Evolutionary conservation across 1,140 invertebrate genomes (phyloP), one percentile per base, ranked within the genome.

Genomic region (Marisa cornuarietis): DNA sequence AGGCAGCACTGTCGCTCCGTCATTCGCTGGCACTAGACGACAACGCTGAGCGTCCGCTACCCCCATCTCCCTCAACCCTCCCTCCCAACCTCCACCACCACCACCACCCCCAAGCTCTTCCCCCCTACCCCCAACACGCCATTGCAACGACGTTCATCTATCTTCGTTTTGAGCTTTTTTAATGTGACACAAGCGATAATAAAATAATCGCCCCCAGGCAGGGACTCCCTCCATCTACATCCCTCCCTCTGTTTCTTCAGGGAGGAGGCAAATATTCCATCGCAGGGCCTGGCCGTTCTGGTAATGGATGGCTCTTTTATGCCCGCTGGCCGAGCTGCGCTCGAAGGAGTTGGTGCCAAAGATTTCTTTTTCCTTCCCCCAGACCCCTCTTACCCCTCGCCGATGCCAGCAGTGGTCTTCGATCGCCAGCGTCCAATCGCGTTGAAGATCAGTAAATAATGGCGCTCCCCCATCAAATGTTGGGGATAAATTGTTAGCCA

Each of bases 141-240:
- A 26, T 18, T 10, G 62, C 49, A n/a, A 77, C n/a, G 42, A n/a
- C 63, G 20, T 65, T 63, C 76, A 80, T 80, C 74, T 76, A 76
- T 80, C 79, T 80, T 80, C 51, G 74, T 71, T 62, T 68, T 75
- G 65, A 80, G 74, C 79, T 76, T 80, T 80, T 80, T 80, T 80
- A 76, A 76, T 76, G 79, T 80, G 79, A 80, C 79, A 80, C 79
- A 76, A 80, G 72, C 74, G 79, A 80, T 80, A 76, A 80, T 80
- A 80, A 80, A 80, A 77, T 77, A 80, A 80, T 80, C 79, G 75
- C 63, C 79, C 54, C 22, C 65, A 71, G 74, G 52, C 52, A 58
- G 68, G 16, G 31, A 31, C 22, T 65, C n/a, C 66, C 74, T 52
- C 66, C 31, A 42, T 42, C 31, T 42, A 42, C 31, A 42, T 6